Conservation (phyloP, 2,888 invertebrate species). For the Thymelicus acteon region DNA sequence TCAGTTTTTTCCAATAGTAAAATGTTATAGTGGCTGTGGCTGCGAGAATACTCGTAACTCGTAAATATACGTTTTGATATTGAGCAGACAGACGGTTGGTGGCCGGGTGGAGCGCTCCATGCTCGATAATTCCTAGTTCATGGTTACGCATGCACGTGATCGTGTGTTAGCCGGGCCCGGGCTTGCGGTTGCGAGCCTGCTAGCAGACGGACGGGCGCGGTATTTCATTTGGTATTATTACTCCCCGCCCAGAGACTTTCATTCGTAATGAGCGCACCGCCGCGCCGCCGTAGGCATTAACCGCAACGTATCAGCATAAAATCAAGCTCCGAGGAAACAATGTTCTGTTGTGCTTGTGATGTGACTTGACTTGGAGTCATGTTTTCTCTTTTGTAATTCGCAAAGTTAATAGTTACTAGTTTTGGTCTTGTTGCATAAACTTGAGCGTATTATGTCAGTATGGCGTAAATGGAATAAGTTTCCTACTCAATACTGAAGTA, state of each 20-base stretch:
- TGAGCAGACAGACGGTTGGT: constrained; percentile 18
- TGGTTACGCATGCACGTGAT: constrained; percentile 64
- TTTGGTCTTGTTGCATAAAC: too few relatives aligned
- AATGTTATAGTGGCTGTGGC: neutral
- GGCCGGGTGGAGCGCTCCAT: neutral
- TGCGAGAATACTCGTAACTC: too few relatives aligned
- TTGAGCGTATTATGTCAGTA: too few relatives aligned
- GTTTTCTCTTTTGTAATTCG: constrained; percentile 4
- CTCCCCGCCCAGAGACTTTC: constrained; percentile 66
- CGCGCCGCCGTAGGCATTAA: constrained; percentile 52
- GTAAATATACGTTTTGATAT: constrained; percentile 32
- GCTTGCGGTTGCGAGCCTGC: constrained; percentile 66
- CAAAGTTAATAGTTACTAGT: neutral
- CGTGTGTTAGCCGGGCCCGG: constrained; percentile 52
- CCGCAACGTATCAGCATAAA: constrained; percentile 64
- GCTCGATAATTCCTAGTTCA: constrained; percentile 62
- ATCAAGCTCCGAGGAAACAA: constrained; percentile 46
- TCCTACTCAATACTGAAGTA: too few relatives aligned
- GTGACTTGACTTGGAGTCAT: constrained; percentile 19
- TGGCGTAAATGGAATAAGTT: too few relatives aligned
- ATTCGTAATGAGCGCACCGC: constrained; percentile 66
- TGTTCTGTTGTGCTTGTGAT: constrained; percentile 22
- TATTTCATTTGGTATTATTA: constrained; percentile 76
- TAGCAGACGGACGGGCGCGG: constrained; percentile 62
- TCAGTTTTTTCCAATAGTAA: too few relatives aligned